phyloP scores from a whole-genome alignment of 2,888 invertebrate species.

The Brachylomia viminalis region DNA sequence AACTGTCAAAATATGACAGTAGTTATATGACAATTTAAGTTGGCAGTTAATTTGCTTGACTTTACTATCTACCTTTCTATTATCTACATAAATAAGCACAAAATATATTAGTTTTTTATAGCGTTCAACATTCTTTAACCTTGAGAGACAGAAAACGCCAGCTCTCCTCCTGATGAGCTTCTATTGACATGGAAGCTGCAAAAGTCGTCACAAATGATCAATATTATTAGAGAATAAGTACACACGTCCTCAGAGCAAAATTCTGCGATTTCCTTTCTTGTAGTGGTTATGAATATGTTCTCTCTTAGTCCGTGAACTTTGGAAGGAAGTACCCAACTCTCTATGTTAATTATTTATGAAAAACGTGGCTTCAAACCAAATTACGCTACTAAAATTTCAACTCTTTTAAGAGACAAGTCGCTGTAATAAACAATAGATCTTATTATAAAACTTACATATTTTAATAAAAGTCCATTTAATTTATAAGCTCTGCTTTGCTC shows the following conservation, averaged over 20 bases:
- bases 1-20: no score
- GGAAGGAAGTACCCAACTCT: neutral
- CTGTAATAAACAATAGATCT: neutral
- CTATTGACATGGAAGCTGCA: no score
- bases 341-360: neutral
- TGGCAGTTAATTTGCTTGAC: no score
- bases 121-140: no score
- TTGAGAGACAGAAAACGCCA: neutral
- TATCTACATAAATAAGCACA: neutral
- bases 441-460: conserved; percentile 1
- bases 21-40: no score
- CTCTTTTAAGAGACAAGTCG: neutral
- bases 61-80: no score
- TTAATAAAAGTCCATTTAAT: conserved; percentile 38
- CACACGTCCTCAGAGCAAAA: neutral
- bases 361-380: neutral
- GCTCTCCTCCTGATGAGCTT: no score
- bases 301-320: neutral
- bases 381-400: no score
- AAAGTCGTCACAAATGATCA: neutral
- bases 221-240: neutral
- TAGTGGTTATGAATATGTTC: conserved; percentile 4
- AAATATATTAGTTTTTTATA: neutral
- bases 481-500: conserved; percentile 28
- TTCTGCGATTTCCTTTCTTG: neutral